These are phyloP conservation scores for Drosophila putrida DNA, from an alignment of 2,888 invertebrate genomes.

Conservation along the genomic window DNA sequence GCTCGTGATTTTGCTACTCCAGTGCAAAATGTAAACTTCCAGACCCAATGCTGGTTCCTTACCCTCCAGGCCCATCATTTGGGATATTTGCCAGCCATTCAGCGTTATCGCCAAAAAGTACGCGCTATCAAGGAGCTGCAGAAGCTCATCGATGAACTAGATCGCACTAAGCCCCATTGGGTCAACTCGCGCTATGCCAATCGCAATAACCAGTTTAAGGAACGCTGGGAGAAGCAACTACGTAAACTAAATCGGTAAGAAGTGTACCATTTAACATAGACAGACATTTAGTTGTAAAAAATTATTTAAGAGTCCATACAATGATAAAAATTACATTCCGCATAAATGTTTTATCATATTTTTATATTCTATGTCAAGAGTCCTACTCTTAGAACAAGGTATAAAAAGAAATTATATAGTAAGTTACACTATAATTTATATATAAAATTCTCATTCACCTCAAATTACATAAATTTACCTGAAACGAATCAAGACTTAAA, in stretches of 20 bases:
- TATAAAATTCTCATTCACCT: no score
- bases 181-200: slow-evolving; percentile 90
- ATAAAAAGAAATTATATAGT: neutral
- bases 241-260: slow-evolving; percentile 89
- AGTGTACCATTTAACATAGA: no score
- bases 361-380: no score
- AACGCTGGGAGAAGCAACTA: slow-evolving; percentile 94
- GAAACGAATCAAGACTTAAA: no score
- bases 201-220: slow-evolving; percentile 93
- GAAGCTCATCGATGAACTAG: slow-evolving; percentile 93
- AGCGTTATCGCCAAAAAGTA: slow-evolving; percentile 92
- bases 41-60: slow-evolving; percentile 98
- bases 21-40: slow-evolving; percentile 92
- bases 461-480: no score
- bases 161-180: slow-evolving; percentile 93
- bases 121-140: slow-evolving; percentile 91
- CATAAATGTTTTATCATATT: no score
- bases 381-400: neutral
- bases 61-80: slow-evolving; percentile 97
- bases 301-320: no score
- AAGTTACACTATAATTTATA: neutral
- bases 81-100: slow-evolving; percentile 94
- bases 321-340: no score
- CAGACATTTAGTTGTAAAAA: no score
- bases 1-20: slow-evolving; percentile 67